Evolutionary conservation across 1,140 invertebrate species (phyloP).

Genomic region (Euglossa dilemma): DNA sequence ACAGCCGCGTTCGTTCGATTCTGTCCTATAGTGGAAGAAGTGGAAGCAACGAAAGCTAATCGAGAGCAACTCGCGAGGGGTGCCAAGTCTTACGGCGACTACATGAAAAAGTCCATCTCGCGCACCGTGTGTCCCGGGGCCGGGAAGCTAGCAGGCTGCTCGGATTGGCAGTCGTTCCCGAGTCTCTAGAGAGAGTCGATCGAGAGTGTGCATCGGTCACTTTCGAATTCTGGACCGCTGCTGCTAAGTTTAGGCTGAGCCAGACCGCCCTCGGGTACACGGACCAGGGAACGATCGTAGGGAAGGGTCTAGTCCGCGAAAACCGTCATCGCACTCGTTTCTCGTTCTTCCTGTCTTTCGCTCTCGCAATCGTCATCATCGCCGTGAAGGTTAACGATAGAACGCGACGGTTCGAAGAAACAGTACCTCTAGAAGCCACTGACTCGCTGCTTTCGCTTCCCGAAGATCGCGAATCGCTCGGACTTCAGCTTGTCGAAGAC

Average conservation of each 20-base stretch:
- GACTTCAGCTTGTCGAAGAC: slow-evolving; percentile 87
- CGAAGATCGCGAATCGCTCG: slow-evolving; percentile 85
- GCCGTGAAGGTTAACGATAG: background rate
- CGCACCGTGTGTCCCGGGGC: slow-evolving; percentile 31
- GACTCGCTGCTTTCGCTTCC: slow-evolving; percentile 20
- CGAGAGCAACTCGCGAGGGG: background rate
- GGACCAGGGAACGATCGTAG: slow-evolving; percentile 18
- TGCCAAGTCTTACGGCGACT: slow-evolving; percentile 56
- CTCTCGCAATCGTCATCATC: background rate
- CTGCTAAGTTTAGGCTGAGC: slow-evolving; percentile 62
- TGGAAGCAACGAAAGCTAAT: slow-evolving; percentile 16
- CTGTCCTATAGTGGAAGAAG: background rate
- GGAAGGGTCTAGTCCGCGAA: slow-evolving; percentile 27
- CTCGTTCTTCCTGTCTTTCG: background rate
- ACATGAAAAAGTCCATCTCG: slow-evolving; percentile 48
- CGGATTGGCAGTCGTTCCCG: slow-evolving; percentile 61
- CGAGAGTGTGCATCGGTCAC: slow-evolving; percentile 49
- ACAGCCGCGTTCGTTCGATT: slow-evolving; percentile 48
- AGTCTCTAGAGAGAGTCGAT: slow-evolving; percentile 56
- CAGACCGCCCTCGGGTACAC: slow-evolving; percentile 11
- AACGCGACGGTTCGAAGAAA: background rate
- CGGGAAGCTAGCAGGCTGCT: slow-evolving; percentile 17
- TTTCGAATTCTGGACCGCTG: slow-evolving; percentile 63
- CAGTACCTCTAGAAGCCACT: background rate
- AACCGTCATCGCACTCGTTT: background rate